A percentile compares a stretch with the other conserved stretches of the same genome.
Evolutionary conservation across 2,888 invertebrate genomes (phyloP).

Genomic region (Cheilosia soror): DNA sequence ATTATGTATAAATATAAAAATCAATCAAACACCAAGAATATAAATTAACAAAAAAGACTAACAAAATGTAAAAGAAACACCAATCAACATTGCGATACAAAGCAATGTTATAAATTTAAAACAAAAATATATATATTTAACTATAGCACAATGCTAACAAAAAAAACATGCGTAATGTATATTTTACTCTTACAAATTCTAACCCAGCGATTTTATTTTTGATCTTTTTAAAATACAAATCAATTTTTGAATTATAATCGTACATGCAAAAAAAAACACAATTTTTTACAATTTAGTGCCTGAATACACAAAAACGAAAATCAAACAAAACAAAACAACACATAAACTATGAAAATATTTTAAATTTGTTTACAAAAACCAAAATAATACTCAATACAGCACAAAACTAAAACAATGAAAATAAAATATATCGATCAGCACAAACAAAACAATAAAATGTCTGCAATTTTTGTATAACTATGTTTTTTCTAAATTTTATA

Average conservation of each 20-base stretch:
- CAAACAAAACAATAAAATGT: slow-evolving; percentile 16
- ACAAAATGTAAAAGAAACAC: slow-evolving; percentile 52
- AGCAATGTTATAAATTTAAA: slow-evolving; percentile 42
- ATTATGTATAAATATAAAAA: slow-evolving; percentile 20
- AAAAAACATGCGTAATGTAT: slow-evolving; percentile 15
- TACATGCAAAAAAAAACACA: slow-evolving; percentile 14
- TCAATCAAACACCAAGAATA: slow-evolving; percentile 43
- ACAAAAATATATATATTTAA: slow-evolving; percentile 26
- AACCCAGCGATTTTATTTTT: slow-evolving; percentile 67
- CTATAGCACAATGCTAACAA: slow-evolving; percentile 31
- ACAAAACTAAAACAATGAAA: neutral
- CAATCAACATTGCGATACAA: slow-evolving; percentile 37
- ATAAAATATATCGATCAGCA: slow-evolving; percentile 9
- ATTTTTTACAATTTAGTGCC: slow-evolving; percentile 68
- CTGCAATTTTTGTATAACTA: slow-evolving; percentile 1
- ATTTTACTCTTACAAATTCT: slow-evolving; percentile 45
- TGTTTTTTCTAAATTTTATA: neutral
- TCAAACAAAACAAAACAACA: neutral
- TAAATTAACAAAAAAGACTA: slow-evolving; percentile 38
- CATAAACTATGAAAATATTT: neutral
- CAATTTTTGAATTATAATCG: slow-evolving; percentile 38
- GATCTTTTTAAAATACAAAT: slow-evolving; percentile 34
- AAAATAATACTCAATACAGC: slow-evolving; percentile 7
- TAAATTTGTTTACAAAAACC: slow-evolving; percentile 4
- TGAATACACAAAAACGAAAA: slow-evolving; percentile 33